Evolutionary conservation across 2,888 invertebrate genomes (phyloP).

Genomic region (Chaitophorus viminalis): DNA sequence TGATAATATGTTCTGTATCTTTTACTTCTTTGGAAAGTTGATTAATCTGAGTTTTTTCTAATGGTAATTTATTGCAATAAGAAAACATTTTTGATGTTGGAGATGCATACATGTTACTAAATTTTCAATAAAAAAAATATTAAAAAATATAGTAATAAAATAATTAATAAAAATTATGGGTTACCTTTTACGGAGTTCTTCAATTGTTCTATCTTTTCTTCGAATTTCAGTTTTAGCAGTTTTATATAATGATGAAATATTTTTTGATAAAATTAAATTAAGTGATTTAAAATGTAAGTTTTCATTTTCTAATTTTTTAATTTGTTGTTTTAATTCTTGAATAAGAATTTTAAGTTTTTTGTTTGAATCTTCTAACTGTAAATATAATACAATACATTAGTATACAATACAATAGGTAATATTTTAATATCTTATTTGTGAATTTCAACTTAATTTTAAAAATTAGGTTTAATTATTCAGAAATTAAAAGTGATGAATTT

Average conservation of each 20-base stretch:
- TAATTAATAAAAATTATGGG: not conserved
- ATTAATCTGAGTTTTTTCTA: not conserved
- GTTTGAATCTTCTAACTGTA: conserved; percentile 32
- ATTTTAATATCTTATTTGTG: no score
- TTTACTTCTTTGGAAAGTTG: not conserved
- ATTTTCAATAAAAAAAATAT: not conserved
- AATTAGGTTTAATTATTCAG: no score
- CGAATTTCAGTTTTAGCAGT: conserved; percentile 61
- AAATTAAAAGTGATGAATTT: no score
- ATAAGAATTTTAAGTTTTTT: conserved; percentile 17
- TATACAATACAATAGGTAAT: no score
- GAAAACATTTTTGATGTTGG: conserved; percentile 39
- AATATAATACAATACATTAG: conserved; percentile 8
- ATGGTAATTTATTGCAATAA: not conserved
- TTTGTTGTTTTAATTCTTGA: conserved; percentile 40
- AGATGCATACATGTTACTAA: not conserved
- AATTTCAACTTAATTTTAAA: no score
- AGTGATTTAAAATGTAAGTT: conserved; percentile 4
- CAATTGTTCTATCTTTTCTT: conserved; percentile 60
- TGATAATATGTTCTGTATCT: not conserved
- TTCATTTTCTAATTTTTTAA: conserved; percentile 28
- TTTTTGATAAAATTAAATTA: conserved; percentile 43
- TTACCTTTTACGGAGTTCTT: conserved; percentile 57
- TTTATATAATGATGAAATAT: conserved; percentile 62
- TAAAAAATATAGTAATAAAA: not conserved